Evolutionary conservation across 1,140 invertebrate species (phyloP).

Genomic region (Littorina saxatilis): DNA sequence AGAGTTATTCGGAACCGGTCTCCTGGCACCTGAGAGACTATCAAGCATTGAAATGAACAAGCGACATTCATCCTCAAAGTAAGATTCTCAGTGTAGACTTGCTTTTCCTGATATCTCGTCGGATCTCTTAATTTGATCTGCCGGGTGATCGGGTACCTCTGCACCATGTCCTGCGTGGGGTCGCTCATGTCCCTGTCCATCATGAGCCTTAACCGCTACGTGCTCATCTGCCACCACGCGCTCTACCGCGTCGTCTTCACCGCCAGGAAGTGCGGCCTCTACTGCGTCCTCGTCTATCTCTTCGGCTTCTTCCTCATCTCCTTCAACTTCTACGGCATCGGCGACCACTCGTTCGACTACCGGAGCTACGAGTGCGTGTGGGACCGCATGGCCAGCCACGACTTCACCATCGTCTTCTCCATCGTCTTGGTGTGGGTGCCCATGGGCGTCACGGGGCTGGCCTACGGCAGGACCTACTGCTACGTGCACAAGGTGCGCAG

Average conservation of each 20-base stretch:
- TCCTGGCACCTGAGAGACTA: too few species aligned
- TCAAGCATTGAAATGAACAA: too few species aligned
- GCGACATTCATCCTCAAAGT: too few species aligned
- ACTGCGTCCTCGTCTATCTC: constrained; percentile 41
- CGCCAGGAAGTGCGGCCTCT: constrained; percentile 31
- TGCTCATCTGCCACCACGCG: constrained; percentile 52
- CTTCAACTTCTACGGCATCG: constrained; percentile 50
- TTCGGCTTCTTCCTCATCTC: constrained; percentile 45
- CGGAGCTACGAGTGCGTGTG: constrained; percentile 56
- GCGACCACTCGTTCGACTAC: constrained; percentile 52
- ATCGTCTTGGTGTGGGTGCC: constrained; percentile 49
- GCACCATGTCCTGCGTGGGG: constrained; percentile 53
- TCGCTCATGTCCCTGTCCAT: constrained; percentile 59
- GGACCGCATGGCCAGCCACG: constrained; percentile 55
- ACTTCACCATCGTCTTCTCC: constrained; percentile 57
- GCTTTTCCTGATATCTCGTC: constrained; percentile 49
- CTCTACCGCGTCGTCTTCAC: constrained; percentile 55
- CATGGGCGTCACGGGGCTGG: constrained; percentile 41
- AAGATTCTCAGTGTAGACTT: constrained; percentile 30
- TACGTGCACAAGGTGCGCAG: constrained; percentile 45
- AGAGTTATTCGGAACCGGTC: too few species aligned
- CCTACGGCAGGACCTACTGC: constrained; percentile 55
- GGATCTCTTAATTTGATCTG: constrained; percentile 47
- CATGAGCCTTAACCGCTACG: constrained; percentile 58
- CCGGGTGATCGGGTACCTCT: constrained; percentile 52